phyloP scores from a whole-genome alignment of 2,797 vertebrate genomes.

The Pipistrellus pygmaeus region DNA sequence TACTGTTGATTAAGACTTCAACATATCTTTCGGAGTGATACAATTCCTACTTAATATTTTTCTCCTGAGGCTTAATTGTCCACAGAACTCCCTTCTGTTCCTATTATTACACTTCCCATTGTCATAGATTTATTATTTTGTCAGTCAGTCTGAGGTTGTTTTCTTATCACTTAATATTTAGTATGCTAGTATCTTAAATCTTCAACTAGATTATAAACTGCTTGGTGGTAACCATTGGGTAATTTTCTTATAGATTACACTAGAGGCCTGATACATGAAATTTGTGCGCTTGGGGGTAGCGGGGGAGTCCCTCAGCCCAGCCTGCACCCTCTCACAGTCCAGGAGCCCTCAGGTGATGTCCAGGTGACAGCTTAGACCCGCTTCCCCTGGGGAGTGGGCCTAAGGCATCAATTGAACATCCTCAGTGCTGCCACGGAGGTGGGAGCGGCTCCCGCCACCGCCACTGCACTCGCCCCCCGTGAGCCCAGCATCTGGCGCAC shows the following conservation, averaged over 20 bases:
- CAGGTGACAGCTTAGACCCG: too few species aligned
- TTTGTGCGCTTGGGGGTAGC: too few species aligned
- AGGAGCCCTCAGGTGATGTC: too few species aligned
- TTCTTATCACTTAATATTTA: slow-evolving; percentile 32
- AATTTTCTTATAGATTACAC: not conserved
- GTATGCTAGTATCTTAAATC: slow-evolving; percentile 12
- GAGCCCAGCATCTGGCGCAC: too few species aligned
- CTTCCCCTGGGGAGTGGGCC: too few species aligned
- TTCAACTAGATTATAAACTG: slow-evolving; percentile 38
- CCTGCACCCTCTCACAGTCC: too few species aligned
- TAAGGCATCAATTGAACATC: too few species aligned
- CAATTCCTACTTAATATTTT: slow-evolving; percentile 2
- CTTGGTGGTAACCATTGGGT: not conserved
- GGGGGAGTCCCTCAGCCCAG: too few species aligned
- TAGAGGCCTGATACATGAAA: too few species aligned
- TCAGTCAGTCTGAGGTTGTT: slow-evolving; percentile 7
- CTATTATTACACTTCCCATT: not conserved
- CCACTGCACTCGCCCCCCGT: too few species aligned
- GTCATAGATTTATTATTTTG: not conserved
- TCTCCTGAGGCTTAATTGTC: not conserved
- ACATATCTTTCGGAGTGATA: not conserved
- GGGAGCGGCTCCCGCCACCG: too few species aligned
- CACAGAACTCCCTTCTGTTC: not conserved
- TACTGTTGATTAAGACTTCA: not conserved
- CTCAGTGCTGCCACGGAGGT: too few species aligned